Percentiles rank a stretch among this genome's conserved stretches.
Evolutionary conservation across 1,140 invertebrate genomes (phyloP).

Genomic region (Neodiprion virginianus): DNA sequence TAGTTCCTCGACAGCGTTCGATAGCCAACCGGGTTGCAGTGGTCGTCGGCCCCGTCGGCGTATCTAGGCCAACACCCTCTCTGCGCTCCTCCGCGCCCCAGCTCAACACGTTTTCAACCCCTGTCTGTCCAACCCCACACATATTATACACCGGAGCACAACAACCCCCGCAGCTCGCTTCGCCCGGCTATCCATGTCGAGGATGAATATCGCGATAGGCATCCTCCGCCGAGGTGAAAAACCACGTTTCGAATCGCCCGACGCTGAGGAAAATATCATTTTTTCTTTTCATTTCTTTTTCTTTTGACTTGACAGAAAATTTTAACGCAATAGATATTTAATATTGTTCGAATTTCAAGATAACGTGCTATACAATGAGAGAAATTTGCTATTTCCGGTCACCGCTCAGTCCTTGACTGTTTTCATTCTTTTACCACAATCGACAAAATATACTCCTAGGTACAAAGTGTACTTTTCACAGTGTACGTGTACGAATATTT

Average conservation of each 20-base stretch:
- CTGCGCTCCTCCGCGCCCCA: constrained; percentile 22
- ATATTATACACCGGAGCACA: not conserved
- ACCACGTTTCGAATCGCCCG: not conserved
- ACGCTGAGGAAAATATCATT: not conserved
- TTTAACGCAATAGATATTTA: too few species aligned
- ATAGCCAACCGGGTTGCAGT: constrained; percentile 49
- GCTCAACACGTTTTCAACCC: constrained; percentile 1
- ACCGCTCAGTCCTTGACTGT: too few species aligned
- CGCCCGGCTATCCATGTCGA: not conserved
- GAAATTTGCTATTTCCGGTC: too few species aligned
- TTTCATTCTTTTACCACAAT: too few species aligned
- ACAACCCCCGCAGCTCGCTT: not conserved
- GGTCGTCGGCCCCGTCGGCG: constrained; percentile 48
- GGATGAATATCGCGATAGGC: constrained; percentile 9
- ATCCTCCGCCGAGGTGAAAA: not conserved
- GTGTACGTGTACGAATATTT: too few species aligned
- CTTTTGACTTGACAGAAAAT: too few species aligned
- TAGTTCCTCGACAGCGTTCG: constrained; percentile 34
- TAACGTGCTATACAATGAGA: too few species aligned
- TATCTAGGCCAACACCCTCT: constrained; percentile 52
- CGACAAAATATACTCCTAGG: too few species aligned
- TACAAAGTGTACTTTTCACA: too few species aligned
- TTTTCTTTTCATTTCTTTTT: too few species aligned
- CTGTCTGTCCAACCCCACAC: constrained; percentile 5
- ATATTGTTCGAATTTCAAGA: too few species aligned